phyloP scores from a whole-genome alignment of 2,797 vertebrate species.

The Crenichthys baileyi region DNA sequence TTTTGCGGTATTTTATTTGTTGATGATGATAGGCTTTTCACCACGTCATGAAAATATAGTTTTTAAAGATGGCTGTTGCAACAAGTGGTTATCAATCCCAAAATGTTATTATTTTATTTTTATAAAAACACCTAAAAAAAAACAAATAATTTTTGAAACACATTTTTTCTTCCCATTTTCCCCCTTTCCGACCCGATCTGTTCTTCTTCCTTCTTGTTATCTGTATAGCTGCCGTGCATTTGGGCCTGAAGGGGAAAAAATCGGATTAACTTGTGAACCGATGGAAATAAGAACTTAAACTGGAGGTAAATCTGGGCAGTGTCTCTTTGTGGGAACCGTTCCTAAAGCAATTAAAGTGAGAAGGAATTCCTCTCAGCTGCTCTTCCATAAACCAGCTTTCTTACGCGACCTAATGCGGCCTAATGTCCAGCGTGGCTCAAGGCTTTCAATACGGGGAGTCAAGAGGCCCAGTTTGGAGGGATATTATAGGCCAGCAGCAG shows the following conservation, averaged over 20 bases:
- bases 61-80: slow-evolving; percentile 23
- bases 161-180: neutral
- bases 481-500: slow-evolving; percentile 53
- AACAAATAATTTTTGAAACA: neutral
- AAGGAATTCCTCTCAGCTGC: slow-evolving; percentile 92
- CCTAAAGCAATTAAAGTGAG: slow-evolving; percentile 97
- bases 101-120: neutral
- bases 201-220: slow-evolving; percentile 49
- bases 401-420: slow-evolving; percentile 85
- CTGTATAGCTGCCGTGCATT: slow-evolving; percentile 39
- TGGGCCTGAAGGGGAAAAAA: slow-evolving; percentile 77
- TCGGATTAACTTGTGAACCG: slow-evolving; percentile 96
- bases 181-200: slow-evolving; percentile 23
- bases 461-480: slow-evolving; percentile 59
- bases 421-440: slow-evolving; percentile 86
- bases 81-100: slow-evolving; percentile 48
- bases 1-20: neutral
- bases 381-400: slow-evolving; percentile 91
- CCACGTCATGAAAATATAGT: neutral
- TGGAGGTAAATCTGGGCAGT: slow-evolving; percentile 91
- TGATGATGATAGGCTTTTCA: no score
- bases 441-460: slow-evolving; percentile 82
- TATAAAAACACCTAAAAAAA: neutral
- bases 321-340: slow-evolving; percentile 93
- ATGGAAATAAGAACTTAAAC: slow-evolving; percentile 95